phyloP scores from a whole-genome alignment of 2,888 invertebrate genomes.

The Rhaphigaster nebulosa region DNA sequence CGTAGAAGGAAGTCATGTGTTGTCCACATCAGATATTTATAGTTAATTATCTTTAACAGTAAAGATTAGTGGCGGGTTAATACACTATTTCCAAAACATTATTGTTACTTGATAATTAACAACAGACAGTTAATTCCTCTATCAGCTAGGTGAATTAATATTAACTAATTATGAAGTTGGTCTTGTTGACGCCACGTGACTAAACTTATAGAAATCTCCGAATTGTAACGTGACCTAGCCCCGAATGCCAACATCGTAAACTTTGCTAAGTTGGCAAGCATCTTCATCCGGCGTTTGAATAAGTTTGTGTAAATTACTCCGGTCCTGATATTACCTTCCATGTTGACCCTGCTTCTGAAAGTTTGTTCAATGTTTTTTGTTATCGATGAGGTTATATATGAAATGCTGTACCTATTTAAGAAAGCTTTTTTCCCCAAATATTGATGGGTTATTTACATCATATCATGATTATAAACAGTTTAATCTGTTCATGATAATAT shows the following conservation, averaged over 20 bases:
- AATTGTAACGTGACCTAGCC: conserved; percentile 44
- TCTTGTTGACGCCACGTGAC: conserved; percentile 7
- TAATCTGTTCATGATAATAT: no score
- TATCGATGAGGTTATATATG: background rate
- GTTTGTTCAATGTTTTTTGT: background rate
- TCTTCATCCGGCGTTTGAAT: conserved; percentile 25
- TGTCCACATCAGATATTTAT: no score
- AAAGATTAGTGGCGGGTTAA: background rate
- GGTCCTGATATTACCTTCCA: conserved; percentile 8
- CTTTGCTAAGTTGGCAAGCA: background rate
- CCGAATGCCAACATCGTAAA: background rate
- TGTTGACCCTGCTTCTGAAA: background rate
- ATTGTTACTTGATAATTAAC: background rate
- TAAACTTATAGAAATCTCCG: conserved; percentile 9
- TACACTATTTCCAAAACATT: background rate
- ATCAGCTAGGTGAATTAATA: background rate
- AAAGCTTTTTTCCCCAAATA: no score
- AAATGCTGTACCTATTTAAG: background rate
- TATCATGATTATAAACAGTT: no score
- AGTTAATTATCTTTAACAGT: background rate
- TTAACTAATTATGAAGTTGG: conserved; percentile 34
- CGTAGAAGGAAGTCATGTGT: no score
- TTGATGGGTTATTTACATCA: no score
- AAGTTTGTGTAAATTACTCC: conserved; percentile 4
- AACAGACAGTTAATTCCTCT: background rate